Evolutionary conservation across 2,113 vertebrate species (phyloP).

Genomic region (Noctilio leporinus): DNA sequence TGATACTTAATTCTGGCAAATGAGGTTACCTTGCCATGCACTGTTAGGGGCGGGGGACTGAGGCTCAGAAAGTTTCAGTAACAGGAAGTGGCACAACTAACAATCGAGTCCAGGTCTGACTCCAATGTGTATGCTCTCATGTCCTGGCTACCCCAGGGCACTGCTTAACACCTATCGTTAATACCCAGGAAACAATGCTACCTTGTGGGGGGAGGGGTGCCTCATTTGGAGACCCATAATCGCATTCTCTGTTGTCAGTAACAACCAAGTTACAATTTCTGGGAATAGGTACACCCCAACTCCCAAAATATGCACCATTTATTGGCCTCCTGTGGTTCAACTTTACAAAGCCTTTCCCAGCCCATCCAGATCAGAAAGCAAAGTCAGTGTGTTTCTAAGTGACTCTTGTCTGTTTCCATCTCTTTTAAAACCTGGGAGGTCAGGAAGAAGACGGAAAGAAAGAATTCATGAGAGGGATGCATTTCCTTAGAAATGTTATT

Average conservation of each 20-base stretch:
- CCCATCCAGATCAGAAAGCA: constrained; percentile 46
- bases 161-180: background rate
- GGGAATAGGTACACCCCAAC: background rate
- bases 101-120: background rate
- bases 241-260: background rate
- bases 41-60: background rate
- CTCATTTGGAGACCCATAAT: background rate
- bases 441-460: constrained; percentile 48
- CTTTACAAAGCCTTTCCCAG: constrained; percentile 30
- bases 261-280: background rate
- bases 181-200: background rate
- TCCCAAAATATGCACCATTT: background rate
- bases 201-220: background rate
- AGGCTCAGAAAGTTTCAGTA: background rate
- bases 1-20: background rate
- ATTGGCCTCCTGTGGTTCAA: background rate
- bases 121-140: background rate
- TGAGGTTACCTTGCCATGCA: background rate
- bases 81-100: background rate
- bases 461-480: constrained; percentile 30
- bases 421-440: constrained; percentile 66
- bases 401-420: constrained; percentile 46
- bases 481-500: constrained; percentile 78
- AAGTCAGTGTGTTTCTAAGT: constrained; percentile 29
- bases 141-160: too few relatives aligned